phyloP scores from a whole-genome alignment of 2,888 invertebrate species.

The Catonia carolina region DNA sequence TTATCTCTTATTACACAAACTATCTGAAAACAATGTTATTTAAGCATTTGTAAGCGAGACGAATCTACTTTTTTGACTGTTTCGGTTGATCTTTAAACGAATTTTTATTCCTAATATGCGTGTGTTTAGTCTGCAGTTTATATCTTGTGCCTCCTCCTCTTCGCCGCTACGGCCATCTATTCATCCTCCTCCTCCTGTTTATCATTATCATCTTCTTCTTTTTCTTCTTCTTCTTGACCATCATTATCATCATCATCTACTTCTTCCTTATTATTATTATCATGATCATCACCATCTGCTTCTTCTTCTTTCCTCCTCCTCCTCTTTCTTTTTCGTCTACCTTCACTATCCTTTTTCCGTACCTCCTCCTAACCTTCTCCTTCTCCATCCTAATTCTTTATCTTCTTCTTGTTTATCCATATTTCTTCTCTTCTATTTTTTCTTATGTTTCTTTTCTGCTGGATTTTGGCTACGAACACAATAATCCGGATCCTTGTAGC shows the following conservation, averaged over 20 bases:
- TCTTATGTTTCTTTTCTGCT: background rate
- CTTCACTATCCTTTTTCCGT: background rate
- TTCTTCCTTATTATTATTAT: background rate
- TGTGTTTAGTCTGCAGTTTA: no score
- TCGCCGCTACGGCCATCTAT: no score
- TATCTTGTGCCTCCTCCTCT: no score
- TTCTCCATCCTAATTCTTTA: background rate
- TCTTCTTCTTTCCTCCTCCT: background rate
- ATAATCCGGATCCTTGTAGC: no score
- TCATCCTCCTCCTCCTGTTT: background rate
- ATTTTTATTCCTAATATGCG: no score
- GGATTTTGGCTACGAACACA: no score
- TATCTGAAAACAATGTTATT: no score
- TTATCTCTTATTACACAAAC: no score
- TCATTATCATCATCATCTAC: background rate
- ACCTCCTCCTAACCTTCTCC: background rate
- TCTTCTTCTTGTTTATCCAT: background rate
- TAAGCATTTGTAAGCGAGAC: no score
- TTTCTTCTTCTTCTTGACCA: background rate
- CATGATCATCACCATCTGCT: background rate
- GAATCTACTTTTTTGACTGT: no score
- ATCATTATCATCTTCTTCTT: background rate
- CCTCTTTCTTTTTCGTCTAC: background rate
- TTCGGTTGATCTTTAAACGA: no score
- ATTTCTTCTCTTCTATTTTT: background rate